Conservation (phyloP, 2,888 invertebrate genomes). For the Volucella inanis region DNA sequence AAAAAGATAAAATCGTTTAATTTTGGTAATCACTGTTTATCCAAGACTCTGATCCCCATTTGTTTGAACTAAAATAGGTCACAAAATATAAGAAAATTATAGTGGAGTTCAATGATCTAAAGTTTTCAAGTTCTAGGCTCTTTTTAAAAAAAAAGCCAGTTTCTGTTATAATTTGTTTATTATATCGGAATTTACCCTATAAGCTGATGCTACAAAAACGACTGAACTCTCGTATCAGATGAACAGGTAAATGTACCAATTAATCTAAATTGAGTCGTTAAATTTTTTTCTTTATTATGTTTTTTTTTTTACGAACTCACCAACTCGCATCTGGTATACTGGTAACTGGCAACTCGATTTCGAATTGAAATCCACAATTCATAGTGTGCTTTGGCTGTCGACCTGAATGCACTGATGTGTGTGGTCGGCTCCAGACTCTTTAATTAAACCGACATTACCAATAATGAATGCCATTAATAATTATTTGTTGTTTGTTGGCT, state of each 20-base stretch:
- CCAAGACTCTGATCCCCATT: too few relatives aligned
- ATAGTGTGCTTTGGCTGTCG: background rate
- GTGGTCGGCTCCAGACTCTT: slow-evolving; percentile 68
- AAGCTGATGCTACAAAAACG: too few relatives aligned
- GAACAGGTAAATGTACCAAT: slow-evolving; percentile 58
- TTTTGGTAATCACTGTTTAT: too few relatives aligned
- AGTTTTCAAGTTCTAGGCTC: too few relatives aligned
- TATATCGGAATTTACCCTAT: too few relatives aligned
- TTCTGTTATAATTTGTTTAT: too few relatives aligned
- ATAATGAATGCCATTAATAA: slow-evolving; percentile 73
- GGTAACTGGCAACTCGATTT: slow-evolving; percentile 19
- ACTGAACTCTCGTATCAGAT: slow-evolving; percentile 29
- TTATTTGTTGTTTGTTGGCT: slow-evolving; percentile 58
- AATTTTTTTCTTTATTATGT: background rate
- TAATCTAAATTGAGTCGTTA: slow-evolving; percentile 73
- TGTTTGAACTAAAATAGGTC: too few relatives aligned
- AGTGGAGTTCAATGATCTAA: too few relatives aligned
- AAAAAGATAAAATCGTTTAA: too few relatives aligned
- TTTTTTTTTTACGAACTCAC: slow-evolving; percentile 42
- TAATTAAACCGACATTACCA: slow-evolving; percentile 67
- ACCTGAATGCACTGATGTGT: slow-evolving; percentile 36
- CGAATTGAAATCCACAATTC: slow-evolving; percentile 26
- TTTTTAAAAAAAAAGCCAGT: too few relatives aligned
- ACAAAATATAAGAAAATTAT: too few relatives aligned
- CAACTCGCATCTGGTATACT: background rate